Evolutionary conservation across 2,888 invertebrate genomes (phyloP).

Genomic region (Drosophila engyochracea): DNA sequence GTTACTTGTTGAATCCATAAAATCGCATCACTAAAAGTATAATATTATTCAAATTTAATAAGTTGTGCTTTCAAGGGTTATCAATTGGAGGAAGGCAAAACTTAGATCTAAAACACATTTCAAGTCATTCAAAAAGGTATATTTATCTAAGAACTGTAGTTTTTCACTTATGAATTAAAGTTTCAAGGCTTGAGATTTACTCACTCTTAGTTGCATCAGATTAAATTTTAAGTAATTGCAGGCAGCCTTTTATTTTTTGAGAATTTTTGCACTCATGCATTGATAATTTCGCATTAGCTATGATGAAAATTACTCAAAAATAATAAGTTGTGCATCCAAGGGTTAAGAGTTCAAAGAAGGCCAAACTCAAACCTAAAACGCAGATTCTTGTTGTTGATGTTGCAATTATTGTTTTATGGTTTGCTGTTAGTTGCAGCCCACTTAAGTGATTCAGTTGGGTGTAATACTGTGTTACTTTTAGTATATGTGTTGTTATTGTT

Average conservation of each 20-base stretch:
- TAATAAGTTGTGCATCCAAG: constrained; percentile 8
- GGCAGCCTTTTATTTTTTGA: neutral
- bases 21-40: neutral
- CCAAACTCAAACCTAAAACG: neutral
- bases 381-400: constrained; percentile 62
- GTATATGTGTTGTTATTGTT: neutral
- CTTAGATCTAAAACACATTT: neutral
- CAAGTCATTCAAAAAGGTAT: neutral
- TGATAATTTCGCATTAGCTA: neutral
- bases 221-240: neutral
- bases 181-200: neutral
- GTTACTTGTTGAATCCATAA: neutral
- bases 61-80: neutral
- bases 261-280: neutral
- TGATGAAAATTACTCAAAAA: neutral
- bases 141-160: neutral
- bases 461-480: constrained; percentile 15
- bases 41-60: neutral
- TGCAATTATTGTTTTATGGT: constrained; percentile 78
- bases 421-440: constrained; percentile 51
- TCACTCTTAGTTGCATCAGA: neutral
- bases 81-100: neutral
- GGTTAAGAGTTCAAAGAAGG: constrained; percentile 2
- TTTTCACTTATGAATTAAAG: neutral
- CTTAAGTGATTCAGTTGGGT: constrained; percentile 49